Conservation (phyloP, 2,888 invertebrate genomes). For the Pterostichus niger region DNA sequence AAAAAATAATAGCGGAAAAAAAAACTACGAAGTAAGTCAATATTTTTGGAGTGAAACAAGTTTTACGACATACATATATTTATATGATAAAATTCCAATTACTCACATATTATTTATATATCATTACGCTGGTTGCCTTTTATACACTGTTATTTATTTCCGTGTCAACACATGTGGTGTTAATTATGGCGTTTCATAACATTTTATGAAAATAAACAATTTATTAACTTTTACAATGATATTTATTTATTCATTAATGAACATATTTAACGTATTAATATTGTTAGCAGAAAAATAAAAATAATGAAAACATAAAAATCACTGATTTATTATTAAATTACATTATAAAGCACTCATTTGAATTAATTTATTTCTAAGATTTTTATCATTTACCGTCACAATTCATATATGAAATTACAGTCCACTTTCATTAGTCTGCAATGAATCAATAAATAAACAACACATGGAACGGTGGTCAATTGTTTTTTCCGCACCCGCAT, state of each 20-base stretch:
- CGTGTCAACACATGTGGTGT: conserved; percentile 3
- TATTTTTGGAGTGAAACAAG: background rate
- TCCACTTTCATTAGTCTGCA: conserved; percentile 16
- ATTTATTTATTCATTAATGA: background rate
- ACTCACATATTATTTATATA: conserved; percentile 46
- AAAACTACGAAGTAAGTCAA: background rate
- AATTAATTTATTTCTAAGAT: conserved; percentile 14
- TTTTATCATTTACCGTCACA: conserved; percentile 31
- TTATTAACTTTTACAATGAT: background rate
- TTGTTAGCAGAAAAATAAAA: background rate
- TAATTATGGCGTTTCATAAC: background rate
- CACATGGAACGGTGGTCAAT: conserved; percentile 14
- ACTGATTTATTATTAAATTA: conserved; percentile 33
- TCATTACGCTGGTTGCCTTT: conserved; percentile 17
- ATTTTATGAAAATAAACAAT: background rate
- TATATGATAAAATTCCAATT: conserved; percentile 3
- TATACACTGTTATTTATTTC: background rate
- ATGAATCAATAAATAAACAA: conserved; percentile 28
- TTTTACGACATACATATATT: background rate
- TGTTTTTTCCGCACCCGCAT: conserved; percentile 44
- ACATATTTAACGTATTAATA: conserved; percentile 3
- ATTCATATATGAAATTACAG: conserved; percentile 6
- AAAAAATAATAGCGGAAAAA: background rate
- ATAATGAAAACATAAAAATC: conserved; percentile 10
- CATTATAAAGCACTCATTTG: conserved; percentile 49